These are phyloP conservation scores for Kryptopterus vitreolus DNA, from an alignment of 2,797 vertebrate genomes.

Conservation along the genomic window DNA sequence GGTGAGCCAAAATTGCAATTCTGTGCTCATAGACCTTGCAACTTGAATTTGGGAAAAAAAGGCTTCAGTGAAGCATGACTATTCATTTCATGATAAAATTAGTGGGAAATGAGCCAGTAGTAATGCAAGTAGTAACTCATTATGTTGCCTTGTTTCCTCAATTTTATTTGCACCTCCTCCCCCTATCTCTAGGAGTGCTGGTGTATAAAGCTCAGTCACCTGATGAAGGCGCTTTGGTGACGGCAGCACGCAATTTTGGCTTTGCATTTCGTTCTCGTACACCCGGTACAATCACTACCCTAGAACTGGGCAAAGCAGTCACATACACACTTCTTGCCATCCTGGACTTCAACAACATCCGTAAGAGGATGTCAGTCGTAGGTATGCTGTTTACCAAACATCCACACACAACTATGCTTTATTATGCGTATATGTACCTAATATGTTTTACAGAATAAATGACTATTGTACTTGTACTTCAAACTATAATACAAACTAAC, in stretches of 20 bases:
- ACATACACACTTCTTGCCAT: conserved; percentile 91
- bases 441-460: no score
- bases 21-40: neutral
- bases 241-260: conserved; percentile 88
- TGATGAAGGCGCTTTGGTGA: conserved; percentile 89
- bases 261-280: conserved; percentile 92
- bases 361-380: conserved; percentile 94
- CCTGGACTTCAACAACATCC: conserved; percentile 93
- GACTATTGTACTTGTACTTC: no score
- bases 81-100: conserved; percentile 24
- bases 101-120: conserved; percentile 27
- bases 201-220: conserved; percentile 94
- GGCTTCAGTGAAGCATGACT: conserved; percentile 25
- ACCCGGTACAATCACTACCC: conserved; percentile 84
- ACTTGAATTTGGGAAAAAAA: neutral
- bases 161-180: neutral
- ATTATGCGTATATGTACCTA: neutral
- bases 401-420: neutral
- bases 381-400: conserved; percentile 65
- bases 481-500: no score
- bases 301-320: conserved; percentile 77
- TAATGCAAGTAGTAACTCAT: conserved; percentile 29
- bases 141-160: conserved; percentile 2
- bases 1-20: neutral
- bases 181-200: conserved; percentile 75